Conservation (phyloP, 2,888 invertebrate genomes). For the Luffia ferchaultella region DNA sequence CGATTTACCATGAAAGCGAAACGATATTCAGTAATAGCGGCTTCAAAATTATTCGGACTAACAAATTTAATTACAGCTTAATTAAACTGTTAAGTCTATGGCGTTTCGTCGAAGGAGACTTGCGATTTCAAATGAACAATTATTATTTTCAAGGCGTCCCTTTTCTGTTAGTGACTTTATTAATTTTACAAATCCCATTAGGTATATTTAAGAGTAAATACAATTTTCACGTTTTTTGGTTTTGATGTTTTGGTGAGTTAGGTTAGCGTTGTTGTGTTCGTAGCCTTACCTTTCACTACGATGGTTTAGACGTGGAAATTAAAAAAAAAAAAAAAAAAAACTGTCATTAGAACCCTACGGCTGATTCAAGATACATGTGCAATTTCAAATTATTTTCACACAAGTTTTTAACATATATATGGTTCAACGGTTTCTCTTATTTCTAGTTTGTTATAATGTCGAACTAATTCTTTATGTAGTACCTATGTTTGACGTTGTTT, state of each 20-base stretch:
- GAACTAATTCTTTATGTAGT: too few relatives aligned
- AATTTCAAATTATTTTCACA: too few relatives aligned
- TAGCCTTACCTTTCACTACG: neutral
- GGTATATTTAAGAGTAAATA: neutral
- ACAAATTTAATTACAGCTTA: neutral
- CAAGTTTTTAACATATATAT: too few relatives aligned
- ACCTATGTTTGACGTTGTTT: too few relatives aligned
- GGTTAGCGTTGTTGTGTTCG: neutral
- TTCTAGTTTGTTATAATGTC: too few relatives aligned
- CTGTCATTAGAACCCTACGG: neutral
- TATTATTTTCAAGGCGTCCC: neutral
- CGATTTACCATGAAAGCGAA: neutral
- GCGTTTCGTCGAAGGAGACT: neutral
- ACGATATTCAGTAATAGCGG: neutral
- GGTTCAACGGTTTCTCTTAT: too few relatives aligned
- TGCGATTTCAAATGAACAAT: neutral
- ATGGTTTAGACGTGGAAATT: neutral
- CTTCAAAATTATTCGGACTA: neutral
- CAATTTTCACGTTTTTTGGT: neutral
- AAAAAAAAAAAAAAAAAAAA: neutral
- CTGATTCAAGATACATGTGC: too few relatives aligned
- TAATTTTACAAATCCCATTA: neutral
- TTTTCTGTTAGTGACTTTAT: neutral
- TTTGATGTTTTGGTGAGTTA: neutral
- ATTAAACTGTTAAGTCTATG: neutral